A percentile compares a stretch with the other conserved stretches of the same genome.
These are phyloP conservation scores for Forbesichthys agassizii DNA, from an alignment of 2,113 vertebrate genomes.

Conservation along the genomic window DNA sequence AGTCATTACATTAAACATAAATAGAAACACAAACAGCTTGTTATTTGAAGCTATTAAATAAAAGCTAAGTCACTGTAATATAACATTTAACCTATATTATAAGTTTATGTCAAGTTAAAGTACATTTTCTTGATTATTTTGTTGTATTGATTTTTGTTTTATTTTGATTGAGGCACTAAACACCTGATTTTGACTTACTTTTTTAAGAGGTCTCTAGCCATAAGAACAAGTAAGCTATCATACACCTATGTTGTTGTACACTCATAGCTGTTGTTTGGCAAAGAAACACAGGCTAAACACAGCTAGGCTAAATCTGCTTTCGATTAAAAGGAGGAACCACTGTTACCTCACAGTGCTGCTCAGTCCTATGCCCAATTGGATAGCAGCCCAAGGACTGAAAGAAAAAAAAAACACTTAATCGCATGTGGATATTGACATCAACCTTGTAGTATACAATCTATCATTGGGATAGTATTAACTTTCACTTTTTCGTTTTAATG, in stretches of 20 bases:
- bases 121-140: too few relatives aligned
- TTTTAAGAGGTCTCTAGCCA: background rate
- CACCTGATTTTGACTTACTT: too few relatives aligned
- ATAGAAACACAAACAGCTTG: background rate
- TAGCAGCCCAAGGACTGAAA: slow-evolving; percentile 34
- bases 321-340: slow-evolving; percentile 64
- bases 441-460: slow-evolving; percentile 26
- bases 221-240: slow-evolving; percentile 28
- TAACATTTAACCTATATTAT: too few relatives aligned
- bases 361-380: slow-evolving; percentile 65
- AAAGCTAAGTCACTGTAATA: too few relatives aligned
- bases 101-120: too few relatives aligned
- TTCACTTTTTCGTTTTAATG: background rate
- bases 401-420: slow-evolving; percentile 33
- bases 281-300: slow-evolving; percentile 33
- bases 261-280: slow-evolving; percentile 13
- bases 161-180: too few relatives aligned
- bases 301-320: slow-evolving; percentile 59
- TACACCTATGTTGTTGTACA: slow-evolving; percentile 8
- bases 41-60: too few relatives aligned
- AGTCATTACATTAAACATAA: background rate
- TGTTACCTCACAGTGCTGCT: slow-evolving; percentile 56
- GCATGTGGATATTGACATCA: slow-evolving; percentile 51
- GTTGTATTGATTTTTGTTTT: too few relatives aligned
- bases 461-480: slow-evolving; percentile 7